These are phyloP conservation scores for Tenualosa ilisha DNA, from an alignment of 2,797 vertebrate species.

Conservation along the genomic window DNA sequence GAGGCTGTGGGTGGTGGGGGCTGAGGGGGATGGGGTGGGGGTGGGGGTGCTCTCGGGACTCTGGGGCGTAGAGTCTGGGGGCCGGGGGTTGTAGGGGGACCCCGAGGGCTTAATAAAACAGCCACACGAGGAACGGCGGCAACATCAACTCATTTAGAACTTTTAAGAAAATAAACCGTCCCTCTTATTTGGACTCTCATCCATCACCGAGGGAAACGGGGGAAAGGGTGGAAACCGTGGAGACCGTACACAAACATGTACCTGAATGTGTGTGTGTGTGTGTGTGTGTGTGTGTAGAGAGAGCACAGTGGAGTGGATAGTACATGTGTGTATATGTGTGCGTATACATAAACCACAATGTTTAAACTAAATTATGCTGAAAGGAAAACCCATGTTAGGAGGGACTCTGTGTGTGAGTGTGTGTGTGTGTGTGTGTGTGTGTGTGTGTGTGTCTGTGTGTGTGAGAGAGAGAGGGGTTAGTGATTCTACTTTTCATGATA, in stretches of 20 bases:
- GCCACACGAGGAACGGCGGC: conserved; percentile 18
- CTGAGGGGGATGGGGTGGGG: background rate
- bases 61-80: background rate
- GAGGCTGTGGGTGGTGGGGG: background rate
- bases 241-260: conserved; percentile 22
- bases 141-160: conserved; percentile 25
- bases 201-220: conserved; percentile 18
- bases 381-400: conserved; percentile 56
- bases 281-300: conserved; percentile 31
- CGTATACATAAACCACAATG: conserved; percentile 59
- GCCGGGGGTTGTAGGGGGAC: background rate
- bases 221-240: conserved; percentile 10
- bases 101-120: conserved; percentile 24
- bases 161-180: conserved; percentile 26
- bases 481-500: background rate
- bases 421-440: background rate
- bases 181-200: conserved; percentile 25
- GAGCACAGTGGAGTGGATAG: background rate
- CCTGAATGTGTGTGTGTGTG: conserved; percentile 28
- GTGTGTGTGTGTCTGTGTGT: background rate
- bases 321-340: conserved; percentile 42
- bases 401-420: conserved; percentile 38
- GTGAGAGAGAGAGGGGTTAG: background rate
- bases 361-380: conserved; percentile 71
- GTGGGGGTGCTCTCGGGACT: background rate